phyloP scores from a whole-genome alignment of 2,888 invertebrate genomes.

The Ametastegia equiseti region DNA sequence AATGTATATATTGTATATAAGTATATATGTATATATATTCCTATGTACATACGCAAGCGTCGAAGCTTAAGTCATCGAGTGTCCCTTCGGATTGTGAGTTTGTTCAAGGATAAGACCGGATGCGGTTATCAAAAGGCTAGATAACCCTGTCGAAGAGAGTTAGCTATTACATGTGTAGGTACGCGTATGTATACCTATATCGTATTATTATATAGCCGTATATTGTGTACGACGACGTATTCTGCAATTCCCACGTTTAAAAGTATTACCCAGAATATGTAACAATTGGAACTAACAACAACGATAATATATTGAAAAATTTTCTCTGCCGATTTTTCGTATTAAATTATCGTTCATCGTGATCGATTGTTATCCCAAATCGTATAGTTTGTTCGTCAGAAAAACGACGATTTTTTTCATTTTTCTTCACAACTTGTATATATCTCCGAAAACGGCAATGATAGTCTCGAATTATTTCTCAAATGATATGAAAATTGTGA shows the following conservation, averaged over 20 bases:
- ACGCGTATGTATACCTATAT: background rate
- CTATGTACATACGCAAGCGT: background rate
- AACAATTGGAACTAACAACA: no score
- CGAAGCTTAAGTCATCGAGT: conserved; percentile 34
- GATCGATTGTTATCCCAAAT: no score
- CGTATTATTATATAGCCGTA: background rate
- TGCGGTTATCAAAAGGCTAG: conserved; percentile 66
- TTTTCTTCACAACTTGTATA: no score
- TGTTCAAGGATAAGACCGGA: conserved; percentile 67
- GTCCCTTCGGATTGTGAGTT: conserved; percentile 56
- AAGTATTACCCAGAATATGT: background rate
- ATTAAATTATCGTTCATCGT: no score
- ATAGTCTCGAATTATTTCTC: no score
- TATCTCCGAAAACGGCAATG: no score
- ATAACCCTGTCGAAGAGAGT: conserved; percentile 34
- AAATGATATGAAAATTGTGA: no score
- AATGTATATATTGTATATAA: no score
- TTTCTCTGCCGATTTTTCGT: no score
- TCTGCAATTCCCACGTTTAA: conserved; percentile 14
- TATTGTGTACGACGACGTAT: background rate
- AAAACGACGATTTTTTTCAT: no score
- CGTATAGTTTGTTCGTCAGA: no score
- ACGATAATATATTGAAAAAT: no score
- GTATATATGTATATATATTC: conserved; percentile 9
- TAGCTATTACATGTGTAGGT: background rate